phyloP scores from a whole-genome alignment of 2,797 vertebrate species.

The Jordanella pulchra region DNA sequence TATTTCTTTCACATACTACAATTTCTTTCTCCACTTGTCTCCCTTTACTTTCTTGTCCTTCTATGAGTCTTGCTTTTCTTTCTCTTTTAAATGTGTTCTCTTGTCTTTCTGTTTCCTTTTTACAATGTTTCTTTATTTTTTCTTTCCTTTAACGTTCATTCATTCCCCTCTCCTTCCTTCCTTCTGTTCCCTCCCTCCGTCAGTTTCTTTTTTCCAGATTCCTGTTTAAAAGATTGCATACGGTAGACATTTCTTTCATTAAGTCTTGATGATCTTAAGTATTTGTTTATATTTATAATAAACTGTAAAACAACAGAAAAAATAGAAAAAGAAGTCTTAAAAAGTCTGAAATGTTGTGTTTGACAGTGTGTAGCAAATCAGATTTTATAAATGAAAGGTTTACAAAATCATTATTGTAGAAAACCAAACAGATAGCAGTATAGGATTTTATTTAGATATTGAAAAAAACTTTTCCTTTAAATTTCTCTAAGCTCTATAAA shows the following conservation, averaged over 20 bases:
- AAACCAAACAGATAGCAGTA: too few relatives aligned
- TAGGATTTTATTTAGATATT: not conserved
- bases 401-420: not conserved
- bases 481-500: too few relatives aligned
- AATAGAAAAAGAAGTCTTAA: not conserved
- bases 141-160: not conserved
- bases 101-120: not conserved
- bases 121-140: not conserved
- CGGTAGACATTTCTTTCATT: too few relatives aligned
- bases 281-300: not conserved
- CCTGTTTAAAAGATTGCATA: too few relatives aligned
- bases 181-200: not conserved
- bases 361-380: too few relatives aligned
- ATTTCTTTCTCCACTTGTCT: not conserved
- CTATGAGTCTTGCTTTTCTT: not conserved
- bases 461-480: not conserved
- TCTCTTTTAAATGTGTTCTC: not conserved
- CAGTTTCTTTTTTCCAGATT: too few relatives aligned
- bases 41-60: not conserved
- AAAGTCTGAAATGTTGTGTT: not conserved
- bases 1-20: not conserved
- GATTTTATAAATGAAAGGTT: not conserved
- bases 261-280: too few relatives aligned
- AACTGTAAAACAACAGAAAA: too few relatives aligned
- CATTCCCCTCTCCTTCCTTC: too few relatives aligned